Evolutionary conservation across 1,140 invertebrate species (phyloP), one percentile per base, ranked within the genome.

Genomic region (Drosophila sproati): DNA sequence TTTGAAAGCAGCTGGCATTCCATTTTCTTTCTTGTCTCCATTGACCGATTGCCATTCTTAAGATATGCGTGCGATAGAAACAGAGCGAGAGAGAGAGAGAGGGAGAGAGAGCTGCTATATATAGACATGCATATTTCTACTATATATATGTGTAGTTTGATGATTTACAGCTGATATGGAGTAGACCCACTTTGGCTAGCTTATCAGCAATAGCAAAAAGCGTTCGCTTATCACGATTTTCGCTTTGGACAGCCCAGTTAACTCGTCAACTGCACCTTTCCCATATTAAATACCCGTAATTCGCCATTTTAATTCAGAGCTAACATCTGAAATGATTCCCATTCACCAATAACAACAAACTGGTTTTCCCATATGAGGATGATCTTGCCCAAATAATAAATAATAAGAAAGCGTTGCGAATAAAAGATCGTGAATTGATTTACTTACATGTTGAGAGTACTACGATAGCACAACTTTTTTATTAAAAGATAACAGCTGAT

Each of bases 151-250:
- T 51, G 37, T 50, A 52, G 73, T 56, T 75, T 63, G 28, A 57
- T 39, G 67, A 75, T 71, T 59, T 62, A 70, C 51, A 45, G 51
- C 31, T 75, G 67, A 75, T 75, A 70, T 31, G 41, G 6, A 6
- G 32, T 69, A 51, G 70, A 32, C 50, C 8, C 56, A 69, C 41
- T 73, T 41, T 32, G 34, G 28, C 29, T 12, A 31, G 54, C 73
- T 76, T 76, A 76, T 76, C 73, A 76, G 54, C 39, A 64, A 47
- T 20, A 64, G 12, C 50, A 48, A 62, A 62, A 61, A 45, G 12
- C 66, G 43, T 57, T 52, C 4, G 56, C 63, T 73, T 71, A 75
- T 75, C 67, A 64, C 32, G 34, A n/a, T 50, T 41, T 51, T 70
- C 39, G 12, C 45, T 37, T 48, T 28, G 51, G 39, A 57, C 50